phyloP scores from a whole-genome alignment of 2,797 vertebrate genomes.

The Coranthus polyacanthus region DNA sequence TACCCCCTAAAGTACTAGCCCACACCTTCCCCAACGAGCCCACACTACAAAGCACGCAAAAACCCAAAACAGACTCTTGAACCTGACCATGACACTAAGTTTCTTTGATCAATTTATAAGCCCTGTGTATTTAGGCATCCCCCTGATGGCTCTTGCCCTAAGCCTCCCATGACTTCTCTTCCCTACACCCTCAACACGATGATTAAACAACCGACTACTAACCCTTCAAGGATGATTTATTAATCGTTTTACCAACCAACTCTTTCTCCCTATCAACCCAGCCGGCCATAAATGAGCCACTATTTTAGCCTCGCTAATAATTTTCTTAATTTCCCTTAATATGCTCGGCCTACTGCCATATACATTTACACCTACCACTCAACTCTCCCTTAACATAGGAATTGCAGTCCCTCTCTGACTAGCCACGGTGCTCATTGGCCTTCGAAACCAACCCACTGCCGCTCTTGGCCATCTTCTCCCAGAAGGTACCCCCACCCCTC shows the following conservation, averaged over 20 bases:
- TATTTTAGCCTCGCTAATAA: rapidly evolving
- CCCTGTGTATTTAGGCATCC: background rate
- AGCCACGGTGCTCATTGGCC: constrained; percentile 11
- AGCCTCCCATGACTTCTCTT: rapidly evolving
- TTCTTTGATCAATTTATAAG: constrained; percentile 65
- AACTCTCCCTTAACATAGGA: constrained; percentile 29
- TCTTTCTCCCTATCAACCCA: rapidly evolving
- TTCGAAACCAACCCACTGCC: constrained; percentile 7
- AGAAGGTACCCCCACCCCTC: constrained; percentile 4
- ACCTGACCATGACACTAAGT: constrained; percentile 62
- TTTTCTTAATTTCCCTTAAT: constrained; percentile 15
- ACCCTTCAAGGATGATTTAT: constrained; percentile 24
- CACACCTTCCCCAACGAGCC: background rate
- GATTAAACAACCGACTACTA: background rate
- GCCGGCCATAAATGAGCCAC: constrained; percentile 42
- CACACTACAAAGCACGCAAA: rapidly evolving
- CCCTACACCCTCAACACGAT: rapidly evolving
- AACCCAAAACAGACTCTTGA: constrained; percentile 18
- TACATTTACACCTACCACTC: constrained; percentile 55
- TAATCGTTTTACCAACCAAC: background rate
- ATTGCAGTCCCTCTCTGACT: constrained; percentile 39
- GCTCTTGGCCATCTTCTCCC: constrained; percentile 47
- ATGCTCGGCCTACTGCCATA: constrained; percentile 32
- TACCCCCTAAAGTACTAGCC: rapidly evolving
- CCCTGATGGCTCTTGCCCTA: background rate